Conservation (phyloP, 2,113 vertebrate genomes). For the Rhynchomys soricoides region DNA sequence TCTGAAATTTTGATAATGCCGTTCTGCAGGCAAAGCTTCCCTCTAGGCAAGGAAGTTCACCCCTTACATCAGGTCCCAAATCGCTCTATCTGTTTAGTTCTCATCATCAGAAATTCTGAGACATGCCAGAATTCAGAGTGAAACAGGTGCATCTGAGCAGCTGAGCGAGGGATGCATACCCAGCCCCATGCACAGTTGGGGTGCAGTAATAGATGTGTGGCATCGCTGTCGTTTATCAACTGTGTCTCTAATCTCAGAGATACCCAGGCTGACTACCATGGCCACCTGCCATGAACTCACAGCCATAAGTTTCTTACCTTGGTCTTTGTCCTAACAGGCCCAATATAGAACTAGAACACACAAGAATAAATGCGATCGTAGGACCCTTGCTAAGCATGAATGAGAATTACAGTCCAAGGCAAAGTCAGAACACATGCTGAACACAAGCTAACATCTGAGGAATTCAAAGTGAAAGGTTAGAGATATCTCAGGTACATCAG, state of each 20-base stretch:
- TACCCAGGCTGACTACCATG: conserved; percentile 52
- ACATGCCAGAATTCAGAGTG: conserved; percentile 59
- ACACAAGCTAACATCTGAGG: neutral
- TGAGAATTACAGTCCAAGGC: neutral
- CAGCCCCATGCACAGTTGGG: conserved; percentile 73
- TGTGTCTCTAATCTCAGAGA: conserved; percentile 64
- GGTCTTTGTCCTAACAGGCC: conserved; percentile 33
- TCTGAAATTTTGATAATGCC: conserved; percentile 73
- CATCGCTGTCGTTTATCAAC: conserved; percentile 71
- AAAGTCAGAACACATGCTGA: neutral
- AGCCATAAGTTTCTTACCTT: conserved; percentile 49
- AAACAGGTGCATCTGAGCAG: conserved; percentile 68
- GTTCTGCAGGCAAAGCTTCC: conserved; percentile 61
- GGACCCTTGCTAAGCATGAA: neutral
- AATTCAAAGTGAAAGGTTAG: neutral
- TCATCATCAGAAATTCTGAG: conserved; percentile 70
- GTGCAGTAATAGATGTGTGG: conserved; percentile 62
- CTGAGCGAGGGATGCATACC: conserved; percentile 17
- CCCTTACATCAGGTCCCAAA: conserved; percentile 50
- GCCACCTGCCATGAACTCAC: conserved; percentile 52
- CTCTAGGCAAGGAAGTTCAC: conserved; percentile 55
- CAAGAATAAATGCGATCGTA: neutral
- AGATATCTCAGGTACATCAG: too few species aligned
- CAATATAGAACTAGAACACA: neutral
- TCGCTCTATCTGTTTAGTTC: conserved; percentile 55